Conservation (phyloP, 2,113 vertebrate species). For the Poecilia latipinna region DNA sequence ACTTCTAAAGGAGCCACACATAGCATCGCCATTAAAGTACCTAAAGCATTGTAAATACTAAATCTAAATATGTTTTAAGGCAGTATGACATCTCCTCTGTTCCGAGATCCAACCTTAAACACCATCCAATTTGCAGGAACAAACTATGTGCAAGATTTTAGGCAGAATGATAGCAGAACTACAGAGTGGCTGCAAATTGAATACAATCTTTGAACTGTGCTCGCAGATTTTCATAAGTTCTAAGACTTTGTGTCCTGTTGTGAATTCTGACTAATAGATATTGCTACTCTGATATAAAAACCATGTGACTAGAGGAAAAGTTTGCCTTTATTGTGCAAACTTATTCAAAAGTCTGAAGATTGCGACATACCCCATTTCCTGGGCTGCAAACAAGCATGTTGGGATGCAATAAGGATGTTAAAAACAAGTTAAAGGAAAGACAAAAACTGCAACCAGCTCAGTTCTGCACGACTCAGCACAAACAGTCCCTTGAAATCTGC, state of each 20-base stretch:
- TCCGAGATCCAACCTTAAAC: slow-evolving; percentile 41
- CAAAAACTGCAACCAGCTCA: slow-evolving; percentile 53
- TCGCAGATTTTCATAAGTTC: slow-evolving; percentile 47
- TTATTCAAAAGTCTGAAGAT: slow-evolving; percentile 27
- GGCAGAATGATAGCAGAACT: slow-evolving; percentile 67
- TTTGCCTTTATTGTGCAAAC: slow-evolving; percentile 36
- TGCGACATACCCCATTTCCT: slow-evolving; percentile 11
- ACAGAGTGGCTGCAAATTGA: slow-evolving; percentile 52
- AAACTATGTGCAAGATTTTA: slow-evolving; percentile 66
- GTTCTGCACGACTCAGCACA: slow-evolving; percentile 21
- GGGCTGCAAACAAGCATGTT: slow-evolving; percentile 33
- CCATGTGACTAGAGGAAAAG: slow-evolving; percentile 49
- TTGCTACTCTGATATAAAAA: slow-evolving; percentile 70
- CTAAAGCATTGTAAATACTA: slow-evolving; percentile 63
- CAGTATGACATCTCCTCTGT: slow-evolving; percentile 67
- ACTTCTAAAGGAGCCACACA: slow-evolving; percentile 46
- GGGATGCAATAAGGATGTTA: slow-evolving; percentile 46
- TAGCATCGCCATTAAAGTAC: slow-evolving; percentile 58
- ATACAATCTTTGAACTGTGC: slow-evolving; percentile 68
- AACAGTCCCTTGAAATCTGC: slow-evolving; percentile 45
- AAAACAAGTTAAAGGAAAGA: slow-evolving; percentile 37
- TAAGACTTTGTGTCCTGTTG: slow-evolving; percentile 27
- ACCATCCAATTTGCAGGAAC: slow-evolving; percentile 32
- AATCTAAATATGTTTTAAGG: slow-evolving; percentile 74
- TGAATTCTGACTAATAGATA: slow-evolving; percentile 67